phyloP scores from a whole-genome alignment of 2,888 invertebrate species.

The Mystacides longicornis region DNA sequence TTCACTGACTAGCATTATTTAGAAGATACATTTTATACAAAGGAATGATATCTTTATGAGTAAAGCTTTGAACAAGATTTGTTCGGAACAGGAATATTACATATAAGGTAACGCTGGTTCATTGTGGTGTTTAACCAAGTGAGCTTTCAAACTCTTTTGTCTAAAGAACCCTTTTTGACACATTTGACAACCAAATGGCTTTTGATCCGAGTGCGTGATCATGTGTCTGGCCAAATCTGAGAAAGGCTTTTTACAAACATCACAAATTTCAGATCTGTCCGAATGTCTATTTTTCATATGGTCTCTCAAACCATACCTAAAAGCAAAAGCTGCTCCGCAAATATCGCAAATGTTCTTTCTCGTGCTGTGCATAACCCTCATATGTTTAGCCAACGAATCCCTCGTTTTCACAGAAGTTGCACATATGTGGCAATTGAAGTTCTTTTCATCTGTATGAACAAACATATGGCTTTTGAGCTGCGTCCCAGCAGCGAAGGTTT shows the following conservation, averaged over 20 bases:
- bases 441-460: constrained; percentile 6
- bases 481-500: constrained; percentile 5
- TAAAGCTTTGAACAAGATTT: too few species aligned
- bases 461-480: constrained; percentile 7
- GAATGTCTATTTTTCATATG: constrained; percentile 9
- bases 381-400: constrained; percentile 5
- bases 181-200: constrained; percentile 5
- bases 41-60: too few species aligned
- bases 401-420: constrained; percentile 1
- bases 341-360: constrained; percentile 6
- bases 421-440: constrained; percentile 5
- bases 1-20: too few species aligned
- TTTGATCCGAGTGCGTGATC: constrained; percentile 6
- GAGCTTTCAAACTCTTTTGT: constrained; percentile 6
- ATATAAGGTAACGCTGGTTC: not conserved
- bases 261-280: constrained; percentile 3
- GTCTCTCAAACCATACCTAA: constrained; percentile 4
- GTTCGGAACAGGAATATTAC: too few species aligned
- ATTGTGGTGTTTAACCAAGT: constrained; percentile 6
- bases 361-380: constrained; percentile 4
- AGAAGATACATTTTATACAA: too few species aligned
- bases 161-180: constrained; percentile 7
- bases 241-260: constrained; percentile 4
- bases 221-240: constrained; percentile 5
- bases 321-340: constrained; percentile 6